Evolutionary conservation across 2,888 invertebrate genomes (phyloP), one percentile per base, ranked within the genome.

Genomic region (Cyclophora punctaria): DNA sequence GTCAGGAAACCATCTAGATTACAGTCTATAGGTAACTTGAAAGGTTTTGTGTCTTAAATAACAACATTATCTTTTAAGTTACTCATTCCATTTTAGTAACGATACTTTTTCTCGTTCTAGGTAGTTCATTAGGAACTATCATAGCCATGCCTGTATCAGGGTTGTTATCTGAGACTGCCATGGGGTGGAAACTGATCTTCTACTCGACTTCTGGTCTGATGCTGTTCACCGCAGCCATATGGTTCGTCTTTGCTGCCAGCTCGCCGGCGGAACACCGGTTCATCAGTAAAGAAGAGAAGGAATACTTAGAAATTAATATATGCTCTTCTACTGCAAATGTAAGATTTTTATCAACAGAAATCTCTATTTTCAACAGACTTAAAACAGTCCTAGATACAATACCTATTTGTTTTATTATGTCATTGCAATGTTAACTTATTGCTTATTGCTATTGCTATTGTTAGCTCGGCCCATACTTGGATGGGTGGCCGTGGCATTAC

Each of bases 121-220:
- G 94, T 0, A 81, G 90, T 3, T 92, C 92, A 70, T 78, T 94
- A 4, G 95, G 95, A 0, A 92, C 92, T 0, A 92, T 94, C 0
- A 73, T 94, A 33, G 90, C 92, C 0, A 84, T 94, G 83, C 91
- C 93, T 0, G 73, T 92, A 42, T 92, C 93, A 2, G 95, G 94
- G 0, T 48, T 88, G 0, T 75, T 95, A 3, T 91, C 93, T 0
- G 90, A 80, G 2, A 83, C 85, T 0, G 66, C 57, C 1, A 65
- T 88, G 42, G 94, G 93, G 1, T 94, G 94, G 94, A 92, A 92
- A 41, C 88, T 91, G 51, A 91, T 93, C 34, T 94, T 94, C 71
- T 94, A 94, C 66, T 67, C 87, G 0, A 90, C 92, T 43, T 91
- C 92, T 0, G 82, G 73, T 0, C 64, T 90, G 0, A 88, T 91